Conservation (phyloP, 1,140 invertebrate species). For the Augochlora pura region DNA sequence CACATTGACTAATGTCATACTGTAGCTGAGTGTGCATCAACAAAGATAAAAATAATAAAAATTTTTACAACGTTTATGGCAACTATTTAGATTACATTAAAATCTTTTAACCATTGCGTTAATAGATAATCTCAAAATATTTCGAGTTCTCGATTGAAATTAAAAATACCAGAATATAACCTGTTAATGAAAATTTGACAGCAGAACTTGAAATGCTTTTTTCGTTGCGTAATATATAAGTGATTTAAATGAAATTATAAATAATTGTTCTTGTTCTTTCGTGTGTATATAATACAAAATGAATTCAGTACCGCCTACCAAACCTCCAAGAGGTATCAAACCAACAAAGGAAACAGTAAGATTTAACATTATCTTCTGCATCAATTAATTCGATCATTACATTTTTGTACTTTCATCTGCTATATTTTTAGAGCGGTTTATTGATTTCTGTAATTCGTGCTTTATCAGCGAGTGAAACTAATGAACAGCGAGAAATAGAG, state of each 20-base stretch:
- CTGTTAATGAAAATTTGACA: not conserved
- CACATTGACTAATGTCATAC: conserved; percentile 13
- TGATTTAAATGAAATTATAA: not conserved
- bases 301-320: conserved; percentile 83
- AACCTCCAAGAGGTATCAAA: conserved; percentile 90
- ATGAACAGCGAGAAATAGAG: conserved; percentile 96
- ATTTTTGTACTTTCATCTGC: not conserved
- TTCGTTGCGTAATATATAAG: not conserved
- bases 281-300: conserved; percentile 25
- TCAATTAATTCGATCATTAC: conserved; percentile 55
- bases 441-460: conserved; percentile 96
- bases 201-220: not conserved
- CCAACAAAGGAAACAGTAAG: conserved; percentile 90
- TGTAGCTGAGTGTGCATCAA: not conserved
- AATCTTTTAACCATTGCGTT: not conserved
- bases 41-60: not conserved
- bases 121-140: not conserved
- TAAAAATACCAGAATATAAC: conserved; percentile 10
- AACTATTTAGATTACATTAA: not conserved
- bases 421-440: conserved; percentile 87
- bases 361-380: conserved; percentile 25
- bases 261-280: not conserved
- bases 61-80: not conserved
- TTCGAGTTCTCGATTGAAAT: not conserved
- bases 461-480: conserved; percentile 94